Conservation (phyloP, 2,113 vertebrate species). For the Scomber japonicus region DNA sequence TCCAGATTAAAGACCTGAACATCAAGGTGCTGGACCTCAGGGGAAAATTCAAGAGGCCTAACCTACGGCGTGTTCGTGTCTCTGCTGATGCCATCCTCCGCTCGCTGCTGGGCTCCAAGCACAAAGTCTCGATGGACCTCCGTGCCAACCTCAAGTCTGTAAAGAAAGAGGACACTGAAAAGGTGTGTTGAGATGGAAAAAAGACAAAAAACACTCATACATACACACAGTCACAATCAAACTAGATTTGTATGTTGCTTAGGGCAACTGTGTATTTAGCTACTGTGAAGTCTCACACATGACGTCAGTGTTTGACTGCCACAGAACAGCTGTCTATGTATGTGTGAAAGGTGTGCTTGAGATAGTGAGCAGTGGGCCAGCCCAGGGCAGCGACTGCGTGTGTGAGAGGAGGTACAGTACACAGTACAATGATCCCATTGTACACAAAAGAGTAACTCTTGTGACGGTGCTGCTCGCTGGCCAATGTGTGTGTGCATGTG, state of each 20-base stretch:
- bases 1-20: slow-evolving; percentile 93
- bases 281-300: slow-evolving; percentile 25
- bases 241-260: neutral
- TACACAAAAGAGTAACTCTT: slow-evolving; percentile 53
- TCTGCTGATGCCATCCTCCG: slow-evolving; percentile 95
- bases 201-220: neutral
- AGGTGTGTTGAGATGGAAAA: slow-evolving; percentile 81
- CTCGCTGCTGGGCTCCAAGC: slow-evolving; percentile 95
- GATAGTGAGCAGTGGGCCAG: slow-evolving; percentile 14
- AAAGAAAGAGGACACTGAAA: slow-evolving; percentile 97
- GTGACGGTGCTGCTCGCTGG: slow-evolving; percentile 38
- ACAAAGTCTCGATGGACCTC: slow-evolving; percentile 97
- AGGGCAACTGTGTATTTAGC: neutral
- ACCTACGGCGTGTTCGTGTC: slow-evolving; percentile 90
- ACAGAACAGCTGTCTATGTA: slow-evolving; percentile 31
- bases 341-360: slow-evolving; percentile 59
- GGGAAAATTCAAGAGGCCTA: slow-evolving; percentile 95
- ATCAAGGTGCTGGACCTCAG: slow-evolving; percentile 94
- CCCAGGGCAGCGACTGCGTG: slow-evolving; percentile 38
- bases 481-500: slow-evolving; percentile 17
- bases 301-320: slow-evolving; percentile 9
- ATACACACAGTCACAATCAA: neutral
- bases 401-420: slow-evolving; percentile 21
- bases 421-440: slow-evolving; percentile 72
- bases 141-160: slow-evolving; percentile 96